A percentile compares a stretch with the other conserved stretches of the same genome.
Conservation (phyloP, 2,113 vertebrate species). For the Hystrix cristata region DNA sequence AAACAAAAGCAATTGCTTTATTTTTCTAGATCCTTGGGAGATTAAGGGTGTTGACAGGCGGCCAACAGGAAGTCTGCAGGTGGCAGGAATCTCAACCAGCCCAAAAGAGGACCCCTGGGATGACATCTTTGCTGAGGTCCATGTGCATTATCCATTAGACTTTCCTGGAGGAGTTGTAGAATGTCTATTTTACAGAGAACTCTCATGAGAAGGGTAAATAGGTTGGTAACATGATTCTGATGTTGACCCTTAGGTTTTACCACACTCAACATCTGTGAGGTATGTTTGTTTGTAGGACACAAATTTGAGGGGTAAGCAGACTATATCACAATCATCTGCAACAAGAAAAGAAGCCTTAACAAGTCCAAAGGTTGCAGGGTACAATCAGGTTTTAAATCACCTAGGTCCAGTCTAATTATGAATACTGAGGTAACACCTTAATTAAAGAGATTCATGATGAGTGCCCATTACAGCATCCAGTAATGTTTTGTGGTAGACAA, state of each 20-base stretch:
- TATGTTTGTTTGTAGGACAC: background rate
- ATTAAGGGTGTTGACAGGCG: background rate
- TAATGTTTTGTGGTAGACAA: background rate
- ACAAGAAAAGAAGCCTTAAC: too few relatives aligned
- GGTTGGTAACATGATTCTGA: background rate
- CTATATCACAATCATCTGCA: background rate
- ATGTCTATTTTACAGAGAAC: background rate
- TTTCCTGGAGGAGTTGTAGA: background rate
- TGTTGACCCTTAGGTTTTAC: background rate
- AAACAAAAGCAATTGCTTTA: background rate
- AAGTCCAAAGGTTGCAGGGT: background rate
- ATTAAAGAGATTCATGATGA: background rate
- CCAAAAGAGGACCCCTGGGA: background rate
- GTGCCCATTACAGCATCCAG: too few relatives aligned
- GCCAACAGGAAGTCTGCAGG: background rate
- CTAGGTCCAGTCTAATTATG: background rate
- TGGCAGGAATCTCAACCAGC: background rate
- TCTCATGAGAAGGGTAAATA: too few relatives aligned
- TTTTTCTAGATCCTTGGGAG: background rate
- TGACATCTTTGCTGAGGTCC: background rate
- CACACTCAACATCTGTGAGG: background rate
- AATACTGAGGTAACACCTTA: background rate
- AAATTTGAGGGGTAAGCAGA: background rate
- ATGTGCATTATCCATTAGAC: rapidly evolving
- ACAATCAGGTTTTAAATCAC: background rate